A percentile compares a stretch with the other conserved stretches of the same genome.
Conservation (phyloP, 2,888 invertebrate species). For the Arrhopalites spinosus region DNA sequence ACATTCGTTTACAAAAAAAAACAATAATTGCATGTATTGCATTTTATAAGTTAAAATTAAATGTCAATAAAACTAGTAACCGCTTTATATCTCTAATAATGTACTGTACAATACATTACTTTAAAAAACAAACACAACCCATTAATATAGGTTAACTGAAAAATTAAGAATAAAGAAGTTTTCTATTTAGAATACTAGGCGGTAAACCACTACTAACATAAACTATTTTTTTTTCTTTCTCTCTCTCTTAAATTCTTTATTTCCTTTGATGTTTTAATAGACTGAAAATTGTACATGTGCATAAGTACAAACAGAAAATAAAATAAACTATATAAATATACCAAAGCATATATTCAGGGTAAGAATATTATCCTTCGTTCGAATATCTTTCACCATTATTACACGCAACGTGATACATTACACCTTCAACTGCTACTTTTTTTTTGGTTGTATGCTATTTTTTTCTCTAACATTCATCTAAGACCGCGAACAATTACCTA, state of each 20-base stretch:
- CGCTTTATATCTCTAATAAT: no score
- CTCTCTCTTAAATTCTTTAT: not conserved
- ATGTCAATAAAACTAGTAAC: no score
- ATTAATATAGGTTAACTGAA: no score
- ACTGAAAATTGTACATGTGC: not conserved
- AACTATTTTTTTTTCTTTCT: not conserved
- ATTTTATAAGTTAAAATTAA: no score
- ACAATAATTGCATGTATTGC: no score
- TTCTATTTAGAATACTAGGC: not conserved
- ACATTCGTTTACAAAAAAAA: no score
- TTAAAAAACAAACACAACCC: no score
- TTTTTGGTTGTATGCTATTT: not conserved
- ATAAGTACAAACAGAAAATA: not conserved
- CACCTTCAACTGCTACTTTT: constrained; percentile 1
- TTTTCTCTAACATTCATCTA: constrained; percentile 20
- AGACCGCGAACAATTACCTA: constrained; percentile 30
- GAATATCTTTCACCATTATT: constrained; percentile 5
- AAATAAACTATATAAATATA: no score
- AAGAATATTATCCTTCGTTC: not conserved
- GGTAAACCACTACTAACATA: no score
- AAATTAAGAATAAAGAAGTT: no score
- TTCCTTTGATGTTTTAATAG: not conserved
- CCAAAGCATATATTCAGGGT: no score
- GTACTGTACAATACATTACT: no score
- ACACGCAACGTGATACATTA: constrained; percentile 12